Base-by-base conservation (phyloP, 2,797 vertebrate species). In the Austrolebias charrua region DNA sequence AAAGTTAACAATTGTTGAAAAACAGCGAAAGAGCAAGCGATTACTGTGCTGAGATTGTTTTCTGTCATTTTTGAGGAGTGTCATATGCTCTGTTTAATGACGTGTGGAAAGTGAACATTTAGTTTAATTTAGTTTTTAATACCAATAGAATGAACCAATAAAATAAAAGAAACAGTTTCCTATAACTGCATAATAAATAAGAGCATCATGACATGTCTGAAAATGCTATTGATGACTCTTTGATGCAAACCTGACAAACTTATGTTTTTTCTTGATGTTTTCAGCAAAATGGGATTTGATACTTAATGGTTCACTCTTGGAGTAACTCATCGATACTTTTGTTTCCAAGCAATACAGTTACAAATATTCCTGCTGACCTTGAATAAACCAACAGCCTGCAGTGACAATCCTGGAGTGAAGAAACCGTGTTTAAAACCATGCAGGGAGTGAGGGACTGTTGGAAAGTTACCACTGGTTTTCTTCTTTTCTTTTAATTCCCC, bases 391-490 rank as follows among this genome's bases (percentile, higher is more conserved):
- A n/a, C 70, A 77, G 66, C 59, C 62, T 50, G 20, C 24, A 11
- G n/a, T 80, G 81, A 81, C 87, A 87, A 87, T 86, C 80, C 85
- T 11, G 16, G 56, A 81, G 75, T 24, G n/a, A 54, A 75, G 76
- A 75, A 67, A 66, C 67, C n/a, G 49, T 57, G 63, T 2, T 15
- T 63, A 74, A 55, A 77, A 85, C 75, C 76, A 69, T 69, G 1
- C 61, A 1, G 31, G 49, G 62, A 65, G 55, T 82, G 85, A 88
- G 66, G 75, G 85, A 83, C 79, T 79, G 81, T 82, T 86, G 78
- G 82, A 87, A 90, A 85, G 86, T 81, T 76, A 63, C 68, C 62
- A 31, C 45, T 82, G 86, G 86, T 84, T 82, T 79, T 52, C 70
- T 78, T 72, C 72, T 80, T 62, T 71, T 78, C 70, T 74, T 80